These are phyloP conservation scores for Sialia sialis DNA, from an alignment of 2,113 vertebrate genomes.

Conservation along the genomic window DNA sequence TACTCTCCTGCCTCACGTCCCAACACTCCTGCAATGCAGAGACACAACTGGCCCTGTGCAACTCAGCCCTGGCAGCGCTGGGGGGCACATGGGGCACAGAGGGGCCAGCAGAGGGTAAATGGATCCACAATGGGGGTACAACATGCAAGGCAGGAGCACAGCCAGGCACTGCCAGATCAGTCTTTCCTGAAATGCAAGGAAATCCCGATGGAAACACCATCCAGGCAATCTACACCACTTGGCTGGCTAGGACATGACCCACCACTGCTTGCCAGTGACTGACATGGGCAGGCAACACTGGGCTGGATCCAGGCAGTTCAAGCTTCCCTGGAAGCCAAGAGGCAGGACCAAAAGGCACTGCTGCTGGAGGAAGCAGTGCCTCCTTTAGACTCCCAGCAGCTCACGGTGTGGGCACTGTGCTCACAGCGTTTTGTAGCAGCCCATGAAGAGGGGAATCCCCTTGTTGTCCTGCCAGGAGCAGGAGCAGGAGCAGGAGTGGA, in stretches of 20 bases:
- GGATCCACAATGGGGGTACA: fast-evolving
- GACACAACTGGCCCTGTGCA: background rate
- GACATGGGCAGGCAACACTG: background rate
- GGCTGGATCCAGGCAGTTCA: background rate
- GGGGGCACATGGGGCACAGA: background rate
- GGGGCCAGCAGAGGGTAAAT: background rate
- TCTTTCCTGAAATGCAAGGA: background rate
- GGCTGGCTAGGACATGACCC: fast-evolving
- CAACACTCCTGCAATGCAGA: background rate
- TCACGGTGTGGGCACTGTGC: fast-evolving
- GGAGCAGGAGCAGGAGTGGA: background rate
- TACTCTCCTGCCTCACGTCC: background rate
- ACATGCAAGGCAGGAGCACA: background rate
- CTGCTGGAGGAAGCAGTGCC: background rate
- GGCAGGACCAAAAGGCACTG: fast-evolving
- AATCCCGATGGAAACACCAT: background rate
- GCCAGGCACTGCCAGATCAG: background rate
- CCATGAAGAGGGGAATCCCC: background rate
- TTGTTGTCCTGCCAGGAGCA: background rate
- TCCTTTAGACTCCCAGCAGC: fast-evolving
- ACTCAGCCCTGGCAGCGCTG: background rate
- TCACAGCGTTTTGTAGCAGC: background rate
- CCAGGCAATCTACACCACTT: background rate
- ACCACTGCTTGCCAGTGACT: fast-evolving
- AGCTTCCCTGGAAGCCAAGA: background rate